These are phyloP conservation scores for Epizoanthus scotinus DNA, from an alignment of 92 coral and sea anemone species.

Conservation along the genomic window DNA sequence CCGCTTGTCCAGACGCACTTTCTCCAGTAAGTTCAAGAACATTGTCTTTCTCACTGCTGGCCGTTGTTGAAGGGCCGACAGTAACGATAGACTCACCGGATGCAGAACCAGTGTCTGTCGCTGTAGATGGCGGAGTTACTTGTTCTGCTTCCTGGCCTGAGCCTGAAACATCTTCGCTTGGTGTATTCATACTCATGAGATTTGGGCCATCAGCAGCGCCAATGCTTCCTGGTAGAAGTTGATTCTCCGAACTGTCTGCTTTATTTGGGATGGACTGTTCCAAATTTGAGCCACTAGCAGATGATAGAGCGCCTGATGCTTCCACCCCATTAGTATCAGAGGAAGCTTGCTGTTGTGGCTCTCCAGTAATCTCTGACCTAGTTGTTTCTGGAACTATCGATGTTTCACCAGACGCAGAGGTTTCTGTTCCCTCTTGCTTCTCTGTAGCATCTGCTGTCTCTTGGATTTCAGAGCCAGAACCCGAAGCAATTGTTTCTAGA, in stretches of 20 bases:
- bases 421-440: background rate
- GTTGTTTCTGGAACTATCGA: background rate
- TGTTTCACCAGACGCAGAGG: slow-evolving; percentile 26
- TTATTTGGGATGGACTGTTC: slow-evolving; percentile 16
- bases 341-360: slow-evolving; percentile 17
- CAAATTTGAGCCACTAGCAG: slow-evolving; percentile 7
- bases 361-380: slow-evolving; percentile 26
- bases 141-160: slow-evolving; percentile 52
- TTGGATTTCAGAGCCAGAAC: slow-evolving; percentile 9
- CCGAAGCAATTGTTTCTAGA: slow-evolving; percentile 36
- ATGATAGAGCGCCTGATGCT: slow-evolving; percentile 15
- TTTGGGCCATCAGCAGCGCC: slow-evolving; percentile 69
- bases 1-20: slow-evolving; percentile 7
- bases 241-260: slow-evolving; percentile 34
- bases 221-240: slow-evolving; percentile 30
- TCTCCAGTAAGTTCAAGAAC: slow-evolving; percentile 29
- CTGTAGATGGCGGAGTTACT: slow-evolving; percentile 26
- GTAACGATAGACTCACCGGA: slow-evolving; percentile 45
- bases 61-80: slow-evolving; percentile 20
- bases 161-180: slow-evolving; percentile 60
- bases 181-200: slow-evolving; percentile 88
- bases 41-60: background rate
- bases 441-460: background rate
- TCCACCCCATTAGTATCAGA: background rate
- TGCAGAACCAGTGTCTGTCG: slow-evolving; percentile 61